These are phyloP conservation scores for Carpatolechia fugitivella DNA, from an alignment of 2,888 invertebrate genomes.

Conservation along the genomic window DNA sequence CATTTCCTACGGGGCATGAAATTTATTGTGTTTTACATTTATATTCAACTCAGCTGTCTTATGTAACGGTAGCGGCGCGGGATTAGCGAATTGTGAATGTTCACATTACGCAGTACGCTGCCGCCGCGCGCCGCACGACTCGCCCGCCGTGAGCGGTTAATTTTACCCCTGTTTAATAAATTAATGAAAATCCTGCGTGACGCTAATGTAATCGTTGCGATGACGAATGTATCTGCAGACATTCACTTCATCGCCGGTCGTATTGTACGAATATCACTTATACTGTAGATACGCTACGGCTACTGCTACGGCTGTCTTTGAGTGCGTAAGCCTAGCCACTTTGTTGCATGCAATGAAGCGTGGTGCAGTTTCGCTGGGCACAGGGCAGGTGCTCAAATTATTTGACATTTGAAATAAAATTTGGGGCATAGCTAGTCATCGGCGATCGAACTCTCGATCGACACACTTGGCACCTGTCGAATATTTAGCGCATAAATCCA, in stretches of 20 bases:
- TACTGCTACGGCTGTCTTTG: not conserved
- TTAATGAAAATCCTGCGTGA: conserved; percentile 62
- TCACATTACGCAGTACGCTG: conserved; percentile 52
- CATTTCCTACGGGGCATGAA: conserved; percentile 80
- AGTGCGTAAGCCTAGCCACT: not conserved
- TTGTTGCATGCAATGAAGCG: conserved; percentile 7
- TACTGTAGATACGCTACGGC: too few relatives aligned
- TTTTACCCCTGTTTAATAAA: conserved; percentile 61
- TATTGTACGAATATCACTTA: not conserved
- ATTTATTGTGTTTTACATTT: conserved; percentile 80
- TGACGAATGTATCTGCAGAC: not conserved
- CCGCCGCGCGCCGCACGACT: conserved; percentile 62
- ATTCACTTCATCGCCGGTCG: not conserved
- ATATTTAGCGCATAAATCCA: conserved; percentile 79
- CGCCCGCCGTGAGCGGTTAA: conserved; percentile 59
- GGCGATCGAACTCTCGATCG: conserved; percentile 73
- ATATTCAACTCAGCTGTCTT: conserved; percentile 78
- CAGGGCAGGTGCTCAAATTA: conserved; percentile 71
- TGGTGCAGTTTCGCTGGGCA: conserved; percentile 25
- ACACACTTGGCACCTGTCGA: conserved; percentile 81
- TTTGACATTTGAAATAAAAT: conserved; percentile 78
- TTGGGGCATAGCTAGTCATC: conserved; percentile 78
- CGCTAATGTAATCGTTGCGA: conserved; percentile 39
- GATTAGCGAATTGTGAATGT: conserved; percentile 77
- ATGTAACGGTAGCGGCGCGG: conserved; percentile 77